Base-by-base conservation (phyloP, 1,140 invertebrate species). In the Anthonomus grandis region DNA sequence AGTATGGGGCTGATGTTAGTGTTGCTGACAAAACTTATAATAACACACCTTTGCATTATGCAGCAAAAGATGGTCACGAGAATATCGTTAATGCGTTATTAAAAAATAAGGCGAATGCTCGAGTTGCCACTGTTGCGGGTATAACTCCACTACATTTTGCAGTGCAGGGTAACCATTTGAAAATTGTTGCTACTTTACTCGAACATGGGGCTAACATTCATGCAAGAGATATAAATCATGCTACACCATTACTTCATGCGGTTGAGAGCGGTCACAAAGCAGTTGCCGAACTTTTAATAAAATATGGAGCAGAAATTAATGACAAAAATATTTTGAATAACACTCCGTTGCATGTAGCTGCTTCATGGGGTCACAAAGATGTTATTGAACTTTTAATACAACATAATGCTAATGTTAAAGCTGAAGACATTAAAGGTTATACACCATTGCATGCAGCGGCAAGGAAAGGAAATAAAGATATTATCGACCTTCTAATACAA, bases 321-420 rank as follows among this genome's bases (percentile, higher is more conserved):
- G 70, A 74, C 3, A 64, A 54, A 46, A 83, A 80, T 10, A 62
- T 68, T 2, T 75, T 81, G 61, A 78, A 78, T 3, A 80, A 78
- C 4, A 42, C 39, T 18, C 39, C 39, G 21, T 18, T 42, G 10
- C 39, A 42, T 42, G 21, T 79, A 68, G 46, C 34, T 36, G 46
- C 31, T 21, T 24, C 31, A 13, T 18, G 23, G 15, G 53, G 45
- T n/a, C 13, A 45, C 31, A 3, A 37, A 2, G 37, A 41, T 17
- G 50, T 56, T 24, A 39, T 42, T 12, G 24, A 18, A 13, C 10
- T 34, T 23, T 38, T 57, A 22, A 19, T 50, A 23, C 17, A 19
- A 12, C 52, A 54, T 36, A 64, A 65, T 2, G 63, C 61, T 3
- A 36, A 66, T 48, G 45, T 70, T 21, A 62, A 68, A 52, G 49